Evolutionary conservation across 2,113 vertebrate species (phyloP).

Genomic region (Toxotes jaculatrix): DNA sequence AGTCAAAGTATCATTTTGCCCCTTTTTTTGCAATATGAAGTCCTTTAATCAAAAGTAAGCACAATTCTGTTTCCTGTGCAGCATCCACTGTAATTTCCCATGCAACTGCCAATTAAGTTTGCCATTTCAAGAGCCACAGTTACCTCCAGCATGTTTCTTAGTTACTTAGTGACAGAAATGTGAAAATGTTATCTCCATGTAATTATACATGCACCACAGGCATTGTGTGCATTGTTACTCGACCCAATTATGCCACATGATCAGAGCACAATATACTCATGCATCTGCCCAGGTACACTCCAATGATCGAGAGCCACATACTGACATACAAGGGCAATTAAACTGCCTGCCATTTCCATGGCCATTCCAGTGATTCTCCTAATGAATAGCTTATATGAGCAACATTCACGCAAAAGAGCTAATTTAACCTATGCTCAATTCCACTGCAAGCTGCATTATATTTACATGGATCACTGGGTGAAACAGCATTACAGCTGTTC

Average conservation of each 20-base stretch:
- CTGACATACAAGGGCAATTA: conserved; percentile 55
- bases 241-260: conserved; percentile 26
- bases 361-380: conserved; percentile 39
- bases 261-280: conserved; percentile 24
- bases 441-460: background rate
- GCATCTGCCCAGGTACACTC: conserved; percentile 25
- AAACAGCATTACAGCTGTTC: conserved; percentile 23
- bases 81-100: conserved; percentile 7
- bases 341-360: conserved; percentile 31
- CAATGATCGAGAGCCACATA: background rate
- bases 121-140: conserved; percentile 22
- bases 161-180: background rate
- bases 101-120: conserved; percentile 19
- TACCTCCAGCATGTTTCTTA: background rate
- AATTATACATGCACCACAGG: background rate
- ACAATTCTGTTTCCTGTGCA: background rate
- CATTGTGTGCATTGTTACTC: background rate
- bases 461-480: background rate
- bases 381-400: conserved; percentile 49
- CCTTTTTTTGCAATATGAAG: background rate
- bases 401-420: background rate
- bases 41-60: background rate
- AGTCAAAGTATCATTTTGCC: background rate
- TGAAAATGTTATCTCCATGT: no score
- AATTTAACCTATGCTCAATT: conserved; percentile 19